Conservation (phyloP, 1,140 invertebrate genomes). For the Brachionus paranguensis region DNA sequence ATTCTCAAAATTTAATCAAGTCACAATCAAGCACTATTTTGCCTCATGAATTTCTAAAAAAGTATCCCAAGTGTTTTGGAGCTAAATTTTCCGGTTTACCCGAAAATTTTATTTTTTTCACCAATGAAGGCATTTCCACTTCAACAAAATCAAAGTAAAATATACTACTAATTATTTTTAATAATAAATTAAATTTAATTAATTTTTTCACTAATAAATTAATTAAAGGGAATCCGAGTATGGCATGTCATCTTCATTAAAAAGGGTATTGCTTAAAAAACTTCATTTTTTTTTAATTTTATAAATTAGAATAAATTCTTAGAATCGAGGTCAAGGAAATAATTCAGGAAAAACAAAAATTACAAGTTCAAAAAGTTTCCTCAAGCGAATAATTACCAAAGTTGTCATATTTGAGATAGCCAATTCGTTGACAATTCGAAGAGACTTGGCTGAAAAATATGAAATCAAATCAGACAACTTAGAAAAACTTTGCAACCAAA, state of each 20-base stretch:
- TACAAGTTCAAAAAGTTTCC: background rate
- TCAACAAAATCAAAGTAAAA: background rate
- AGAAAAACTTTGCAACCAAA: background rate
- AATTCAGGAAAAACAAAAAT: background rate
- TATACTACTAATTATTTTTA: background rate
- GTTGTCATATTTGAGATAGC: background rate
- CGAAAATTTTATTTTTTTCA: constrained; percentile 7
- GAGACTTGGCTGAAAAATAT: constrained; percentile 16
- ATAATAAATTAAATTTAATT: background rate
- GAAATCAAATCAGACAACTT: background rate
- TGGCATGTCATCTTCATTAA: background rate
- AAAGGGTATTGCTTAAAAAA: background rate
- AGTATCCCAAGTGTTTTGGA: constrained; percentile 6
- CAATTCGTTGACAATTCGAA: background rate
- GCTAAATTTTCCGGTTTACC: constrained; percentile 15
- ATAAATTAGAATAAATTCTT: background rate
- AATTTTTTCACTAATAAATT: background rate
- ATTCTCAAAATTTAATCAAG: constrained; percentile 22
- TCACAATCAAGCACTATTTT: background rate
- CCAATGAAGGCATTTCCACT: background rate
- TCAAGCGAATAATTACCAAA: background rate
- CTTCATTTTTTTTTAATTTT: background rate
- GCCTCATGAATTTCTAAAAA: constrained; percentile 1
- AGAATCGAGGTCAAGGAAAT: background rate
- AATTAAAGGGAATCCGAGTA: background rate